phyloP scores from a whole-genome alignment of 2,797 vertebrate genomes.

The Glossophaga mutica region DNA sequence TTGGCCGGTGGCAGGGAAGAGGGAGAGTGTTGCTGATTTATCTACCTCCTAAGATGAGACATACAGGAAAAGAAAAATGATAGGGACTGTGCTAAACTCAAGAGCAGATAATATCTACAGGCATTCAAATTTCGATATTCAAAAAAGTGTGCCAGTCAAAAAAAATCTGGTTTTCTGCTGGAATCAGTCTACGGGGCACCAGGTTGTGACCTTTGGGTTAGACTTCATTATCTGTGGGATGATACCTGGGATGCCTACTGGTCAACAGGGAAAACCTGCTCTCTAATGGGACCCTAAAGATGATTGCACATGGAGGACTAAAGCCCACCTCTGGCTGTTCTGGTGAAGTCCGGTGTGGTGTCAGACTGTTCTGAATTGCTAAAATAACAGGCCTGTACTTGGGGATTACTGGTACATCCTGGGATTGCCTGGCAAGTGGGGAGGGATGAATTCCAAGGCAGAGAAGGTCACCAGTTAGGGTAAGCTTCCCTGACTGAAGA shows the following conservation, averaged over 20 bases:
- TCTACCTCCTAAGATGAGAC: not conserved
- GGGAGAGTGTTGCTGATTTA: not conserved
- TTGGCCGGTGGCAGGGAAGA: not conserved
- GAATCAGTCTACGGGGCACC: not conserved
- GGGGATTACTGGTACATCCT: not conserved
- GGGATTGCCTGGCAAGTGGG: not conserved
- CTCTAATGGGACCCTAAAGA: not conserved
- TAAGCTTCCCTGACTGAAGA: not conserved
- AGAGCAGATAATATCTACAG: not conserved
- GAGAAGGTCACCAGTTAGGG: not conserved
- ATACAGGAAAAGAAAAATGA: not conserved
- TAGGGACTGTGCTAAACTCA: not conserved
- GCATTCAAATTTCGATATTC: not conserved
- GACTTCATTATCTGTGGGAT: not conserved
- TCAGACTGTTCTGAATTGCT: not conserved
- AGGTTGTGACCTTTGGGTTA: not conserved
- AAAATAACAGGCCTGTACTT: not conserved
- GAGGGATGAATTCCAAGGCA: not conserved
- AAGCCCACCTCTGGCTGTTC: not conserved
- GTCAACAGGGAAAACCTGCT: not conserved
- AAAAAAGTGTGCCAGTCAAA: not conserved
- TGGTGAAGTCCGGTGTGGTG: not conserved
- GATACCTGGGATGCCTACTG: not conserved
- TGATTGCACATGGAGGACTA: not conserved
- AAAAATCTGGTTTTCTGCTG: not conserved